Evolutionary conservation across 2,113 vertebrate genomes (phyloP).

Genomic region (Diphyllodes magnificus): DNA sequence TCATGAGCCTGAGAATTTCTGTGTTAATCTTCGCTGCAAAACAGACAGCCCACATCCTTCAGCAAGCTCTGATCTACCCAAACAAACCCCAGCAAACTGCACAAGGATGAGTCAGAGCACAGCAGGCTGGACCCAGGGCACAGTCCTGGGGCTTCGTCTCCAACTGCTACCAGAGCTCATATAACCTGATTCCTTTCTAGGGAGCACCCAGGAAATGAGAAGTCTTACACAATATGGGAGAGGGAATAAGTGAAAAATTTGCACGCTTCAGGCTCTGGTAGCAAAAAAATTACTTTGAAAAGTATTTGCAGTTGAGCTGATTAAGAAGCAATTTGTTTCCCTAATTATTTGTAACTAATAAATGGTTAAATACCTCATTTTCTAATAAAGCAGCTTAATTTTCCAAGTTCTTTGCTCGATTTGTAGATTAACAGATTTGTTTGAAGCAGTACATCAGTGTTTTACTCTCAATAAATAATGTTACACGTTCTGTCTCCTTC

Average conservation of each 20-base stretch:
- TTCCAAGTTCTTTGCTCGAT: not conserved
- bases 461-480: not conserved
- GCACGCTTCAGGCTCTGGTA: not conserved
- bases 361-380: not conserved
- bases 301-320: not conserved
- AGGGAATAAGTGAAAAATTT: not conserved
- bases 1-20: not conserved
- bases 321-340: slow-evolving; percentile 3
- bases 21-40: not conserved
- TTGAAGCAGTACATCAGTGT: not conserved
- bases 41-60: not conserved
- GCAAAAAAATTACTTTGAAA: not conserved
- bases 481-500: fast-evolving
- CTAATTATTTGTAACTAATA: slow-evolving; percentile 22
- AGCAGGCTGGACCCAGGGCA: not conserved
- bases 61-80: fast-evolving
- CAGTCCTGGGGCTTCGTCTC: not conserved
- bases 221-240: not conserved
- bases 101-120: fast-evolving
- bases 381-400: not conserved
- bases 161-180: fast-evolving
- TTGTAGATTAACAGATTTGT: not conserved
- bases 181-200: fast-evolving
- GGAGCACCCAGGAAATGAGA: not conserved
- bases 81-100: not conserved